Evolutionary conservation across 2,888 invertebrate genomes (phyloP).

Genomic region (Stenurella melanura): DNA sequence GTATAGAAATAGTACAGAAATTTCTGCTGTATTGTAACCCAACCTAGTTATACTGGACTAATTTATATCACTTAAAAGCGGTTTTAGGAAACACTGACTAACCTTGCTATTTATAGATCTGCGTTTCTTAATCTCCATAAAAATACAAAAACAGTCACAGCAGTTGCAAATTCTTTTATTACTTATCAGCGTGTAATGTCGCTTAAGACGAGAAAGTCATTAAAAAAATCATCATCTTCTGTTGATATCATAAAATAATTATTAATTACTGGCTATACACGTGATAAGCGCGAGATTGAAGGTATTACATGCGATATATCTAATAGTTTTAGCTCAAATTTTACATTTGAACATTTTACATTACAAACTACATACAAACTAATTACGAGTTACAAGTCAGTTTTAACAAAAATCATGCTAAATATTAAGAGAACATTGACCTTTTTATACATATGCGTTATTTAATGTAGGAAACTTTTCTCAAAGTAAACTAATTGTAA

Average conservation of each 20-base stretch:
- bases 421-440: not conserved
- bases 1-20: not conserved
- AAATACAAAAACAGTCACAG: constrained; percentile 8
- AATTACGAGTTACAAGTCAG: too few relatives aligned
- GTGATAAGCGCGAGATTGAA: too few relatives aligned
- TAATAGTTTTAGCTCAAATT: too few relatives aligned
- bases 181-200: not conserved
- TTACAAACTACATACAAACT: too few relatives aligned
- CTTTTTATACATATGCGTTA: not conserved
- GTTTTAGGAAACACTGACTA: constrained; percentile 29
- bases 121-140: constrained; percentile 11
- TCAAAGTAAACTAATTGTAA: not conserved
- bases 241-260: too few relatives aligned
- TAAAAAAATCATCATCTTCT: too few relatives aligned
- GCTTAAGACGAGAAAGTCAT: not conserved
- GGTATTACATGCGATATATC: too few relatives aligned
- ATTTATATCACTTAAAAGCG: constrained; percentile 9
- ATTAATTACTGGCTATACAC: too few relatives aligned
- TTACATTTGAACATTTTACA: too few relatives aligned
- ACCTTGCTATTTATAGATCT: constrained; percentile 30
- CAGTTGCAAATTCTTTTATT: not conserved
- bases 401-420: not conserved
- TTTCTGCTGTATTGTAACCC: not conserved
- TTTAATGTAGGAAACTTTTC: not conserved
- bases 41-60: not conserved